These are phyloP conservation scores for Matsumyia berberina DNA, from an alignment of 2,888 invertebrate species.

Conservation along the genomic window DNA sequence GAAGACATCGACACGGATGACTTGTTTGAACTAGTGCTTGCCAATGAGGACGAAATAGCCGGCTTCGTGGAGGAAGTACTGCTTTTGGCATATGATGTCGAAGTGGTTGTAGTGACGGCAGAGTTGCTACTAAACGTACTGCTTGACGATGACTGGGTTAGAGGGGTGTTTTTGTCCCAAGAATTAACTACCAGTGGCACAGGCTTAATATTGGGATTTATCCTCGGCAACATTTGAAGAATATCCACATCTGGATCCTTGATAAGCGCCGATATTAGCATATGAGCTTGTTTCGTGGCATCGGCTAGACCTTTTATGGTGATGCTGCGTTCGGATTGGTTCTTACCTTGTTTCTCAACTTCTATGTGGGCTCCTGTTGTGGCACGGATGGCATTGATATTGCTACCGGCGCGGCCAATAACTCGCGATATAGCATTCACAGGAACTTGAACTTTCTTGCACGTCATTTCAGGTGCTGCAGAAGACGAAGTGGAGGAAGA, in stretches of 20 bases:
- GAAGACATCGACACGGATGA: slow-evolving; percentile 38
- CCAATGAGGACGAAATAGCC: slow-evolving; percentile 71
- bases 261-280: slow-evolving; percentile 95
- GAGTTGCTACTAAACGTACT: slow-evolving; percentile 72
- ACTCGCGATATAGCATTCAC: slow-evolving; percentile 98
- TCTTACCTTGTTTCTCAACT: slow-evolving; percentile 98
- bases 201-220: slow-evolving; percentile 82
- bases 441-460: slow-evolving; percentile 97
- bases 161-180: slow-evolving; percentile 83
- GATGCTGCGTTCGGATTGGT: slow-evolving; percentile 96
- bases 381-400: slow-evolving; percentile 98
- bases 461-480: slow-evolving; percentile 84
- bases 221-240: slow-evolving; percentile 90
- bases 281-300: slow-evolving; percentile 96
- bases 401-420: slow-evolving; percentile 98
- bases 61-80: slow-evolving; percentile 79
- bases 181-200: slow-evolving; percentile 80
- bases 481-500: slow-evolving; percentile 79
- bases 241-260: slow-evolving; percentile 98
- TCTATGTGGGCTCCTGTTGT: slow-evolving; percentile 99
- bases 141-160: slow-evolving; percentile 72
- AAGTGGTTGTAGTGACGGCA: slow-evolving; percentile 80
- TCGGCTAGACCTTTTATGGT: slow-evolving; percentile 97
- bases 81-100: slow-evolving; percentile 78
- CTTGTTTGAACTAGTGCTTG: slow-evolving; percentile 48